phyloP scores from a whole-genome alignment of 2,797 vertebrate genomes.

The Chelonia mydas region DNA sequence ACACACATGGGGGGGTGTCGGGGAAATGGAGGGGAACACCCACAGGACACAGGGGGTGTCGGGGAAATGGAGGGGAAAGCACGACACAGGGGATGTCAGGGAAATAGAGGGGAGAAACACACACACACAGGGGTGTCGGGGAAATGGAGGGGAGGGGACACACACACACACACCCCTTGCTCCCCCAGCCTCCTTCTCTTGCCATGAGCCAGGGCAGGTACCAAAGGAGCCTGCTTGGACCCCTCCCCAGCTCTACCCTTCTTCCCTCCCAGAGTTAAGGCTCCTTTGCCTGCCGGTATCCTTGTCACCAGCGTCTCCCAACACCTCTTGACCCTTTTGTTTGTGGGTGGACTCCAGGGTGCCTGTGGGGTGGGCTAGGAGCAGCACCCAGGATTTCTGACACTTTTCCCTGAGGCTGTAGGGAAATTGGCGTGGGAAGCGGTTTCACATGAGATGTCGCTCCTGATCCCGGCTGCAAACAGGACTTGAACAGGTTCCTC shows the following conservation, averaged over 20 bases:
- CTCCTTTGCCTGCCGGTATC: not conserved
- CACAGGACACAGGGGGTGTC: no score
- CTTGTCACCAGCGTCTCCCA: not conserved
- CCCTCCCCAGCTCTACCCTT: not conserved
- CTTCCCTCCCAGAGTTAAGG: not conserved
- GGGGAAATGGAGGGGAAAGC: no score
- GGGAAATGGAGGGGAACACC: no score
- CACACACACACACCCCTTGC: not conserved
- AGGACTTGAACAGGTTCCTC: not conserved
- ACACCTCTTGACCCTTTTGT: not conserved
- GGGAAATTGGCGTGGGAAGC: not conserved
- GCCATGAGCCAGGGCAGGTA: no score
- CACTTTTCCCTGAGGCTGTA: not conserved
- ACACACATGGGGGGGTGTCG: no score
- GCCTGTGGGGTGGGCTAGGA: not conserved
- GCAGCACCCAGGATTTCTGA: not conserved
- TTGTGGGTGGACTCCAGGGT: not conserved
- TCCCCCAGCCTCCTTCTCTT: not conserved
- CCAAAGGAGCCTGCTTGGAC: no score
- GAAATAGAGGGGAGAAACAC: not conserved
- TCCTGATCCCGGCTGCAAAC: not conserved
- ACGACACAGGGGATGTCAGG: not conserved
- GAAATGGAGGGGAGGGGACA: no score
- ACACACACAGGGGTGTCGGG: no score
- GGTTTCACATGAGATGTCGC: not conserved